phyloP scores from a whole-genome alignment of 2,113 vertebrate species.

The Hippocampus mohnikei region DNA sequence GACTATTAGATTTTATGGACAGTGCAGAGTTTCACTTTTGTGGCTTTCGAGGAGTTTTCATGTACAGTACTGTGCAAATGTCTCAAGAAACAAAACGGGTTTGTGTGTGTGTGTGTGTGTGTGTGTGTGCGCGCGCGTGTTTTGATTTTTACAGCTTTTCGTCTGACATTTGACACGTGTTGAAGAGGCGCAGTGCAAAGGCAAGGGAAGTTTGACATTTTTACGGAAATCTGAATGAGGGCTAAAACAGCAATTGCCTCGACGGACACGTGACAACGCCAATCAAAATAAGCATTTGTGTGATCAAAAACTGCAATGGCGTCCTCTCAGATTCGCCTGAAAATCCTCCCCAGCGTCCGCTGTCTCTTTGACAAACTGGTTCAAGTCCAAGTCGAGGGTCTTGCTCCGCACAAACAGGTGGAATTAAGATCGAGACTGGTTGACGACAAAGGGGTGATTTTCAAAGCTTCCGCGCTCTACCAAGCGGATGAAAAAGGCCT shows the following conservation, averaged over 20 bases:
- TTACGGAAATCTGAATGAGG: too few relatives aligned
- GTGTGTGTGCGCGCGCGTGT: too few relatives aligned
- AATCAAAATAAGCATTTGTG: not conserved
- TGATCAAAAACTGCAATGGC: slow-evolving; percentile 35
- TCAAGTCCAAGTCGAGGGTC: slow-evolving; percentile 61
- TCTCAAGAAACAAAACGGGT: too few relatives aligned
- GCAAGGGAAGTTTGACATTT: too few relatives aligned
- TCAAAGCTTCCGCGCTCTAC: slow-evolving; percentile 75
- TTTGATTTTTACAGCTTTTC: too few relatives aligned
- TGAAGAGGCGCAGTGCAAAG: too few relatives aligned
- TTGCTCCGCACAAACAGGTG: slow-evolving; percentile 69
- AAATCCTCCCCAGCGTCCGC: slow-evolving; percentile 42
- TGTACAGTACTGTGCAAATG: too few relatives aligned
- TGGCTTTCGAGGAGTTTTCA: too few relatives aligned
- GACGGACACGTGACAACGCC: slow-evolving; percentile 16
- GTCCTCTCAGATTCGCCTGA: slow-evolving; percentile 39
- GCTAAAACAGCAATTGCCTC: not conserved
- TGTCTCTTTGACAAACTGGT: slow-evolving; percentile 51
- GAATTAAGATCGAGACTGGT: slow-evolving; percentile 71
- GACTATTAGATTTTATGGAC: too few relatives aligned
- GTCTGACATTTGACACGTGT: too few relatives aligned
- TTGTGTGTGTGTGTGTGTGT: too few relatives aligned
- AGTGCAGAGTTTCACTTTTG: too few relatives aligned
- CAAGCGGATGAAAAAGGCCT: slow-evolving; percentile 64
- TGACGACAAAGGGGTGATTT: slow-evolving; percentile 74